Percentiles rank a stretch among this genome's conserved stretches.
Evolutionary conservation across 2,113 vertebrate species (phyloP).

Genomic region (Oreochromis aureus): DNA sequence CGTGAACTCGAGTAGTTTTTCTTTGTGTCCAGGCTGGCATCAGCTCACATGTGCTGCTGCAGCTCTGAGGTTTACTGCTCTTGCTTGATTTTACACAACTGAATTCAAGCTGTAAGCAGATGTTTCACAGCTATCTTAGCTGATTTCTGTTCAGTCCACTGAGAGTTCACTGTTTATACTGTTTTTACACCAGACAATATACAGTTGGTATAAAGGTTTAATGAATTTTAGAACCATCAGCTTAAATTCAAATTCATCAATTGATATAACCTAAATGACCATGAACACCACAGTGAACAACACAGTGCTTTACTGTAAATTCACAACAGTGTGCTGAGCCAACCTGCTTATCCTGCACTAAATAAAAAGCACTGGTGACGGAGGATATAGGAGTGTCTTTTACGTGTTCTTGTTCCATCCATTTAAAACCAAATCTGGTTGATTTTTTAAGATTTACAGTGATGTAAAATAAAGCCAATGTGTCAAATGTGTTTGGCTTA

Average conservation of each 20-base stretch:
- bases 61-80: not conserved
- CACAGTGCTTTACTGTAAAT: not conserved
- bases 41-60: not conserved
- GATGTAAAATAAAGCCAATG: not conserved
- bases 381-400: not conserved
- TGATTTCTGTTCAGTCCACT: not conserved
- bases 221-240: not conserved
- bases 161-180: not conserved
- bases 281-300: not conserved
- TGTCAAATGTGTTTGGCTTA: not conserved
- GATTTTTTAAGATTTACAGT: not conserved
- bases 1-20: not conserved
- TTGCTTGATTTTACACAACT: not conserved
- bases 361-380: not conserved
- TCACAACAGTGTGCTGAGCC: not conserved
- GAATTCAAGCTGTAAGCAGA: not conserved
- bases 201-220: not conserved
- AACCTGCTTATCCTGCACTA: not conserved
- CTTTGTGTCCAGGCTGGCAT: not conserved
- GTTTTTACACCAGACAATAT: not conserved
- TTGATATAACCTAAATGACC: not conserved
- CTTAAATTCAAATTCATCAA: not conserved
- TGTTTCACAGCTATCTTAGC: not conserved
- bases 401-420: rapidly evolving
- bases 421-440: not conserved